phyloP scores from a whole-genome alignment of 2,888 invertebrate species.

The Dastarcus helophoroides region DNA sequence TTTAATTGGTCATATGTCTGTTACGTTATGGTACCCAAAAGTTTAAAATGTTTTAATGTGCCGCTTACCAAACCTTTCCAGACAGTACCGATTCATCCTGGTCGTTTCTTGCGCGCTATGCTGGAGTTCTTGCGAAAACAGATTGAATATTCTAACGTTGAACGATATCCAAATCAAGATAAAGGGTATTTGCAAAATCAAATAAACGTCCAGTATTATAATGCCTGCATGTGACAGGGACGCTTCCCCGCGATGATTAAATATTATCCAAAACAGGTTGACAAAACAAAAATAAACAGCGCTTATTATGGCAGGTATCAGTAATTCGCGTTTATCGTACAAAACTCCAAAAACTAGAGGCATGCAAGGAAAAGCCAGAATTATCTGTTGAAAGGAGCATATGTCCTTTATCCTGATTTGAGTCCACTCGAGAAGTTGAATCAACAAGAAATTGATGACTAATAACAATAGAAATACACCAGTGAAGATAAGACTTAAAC shows the following conservation, averaged over 20 bases:
- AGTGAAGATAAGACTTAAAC: too few relatives aligned
- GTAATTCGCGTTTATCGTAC: constrained; percentile 15
- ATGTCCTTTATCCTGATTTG: too few relatives aligned
- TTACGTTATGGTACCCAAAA: constrained; percentile 4
- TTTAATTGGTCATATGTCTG: too few relatives aligned
- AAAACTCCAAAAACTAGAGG: constrained; percentile 20
- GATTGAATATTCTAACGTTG: background rate
- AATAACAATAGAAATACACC: too few relatives aligned
- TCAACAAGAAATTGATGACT: too few relatives aligned
- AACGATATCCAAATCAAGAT: background rate
- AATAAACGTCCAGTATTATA: background rate
- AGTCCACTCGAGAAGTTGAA: too few relatives aligned
- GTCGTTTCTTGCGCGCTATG: background rate
- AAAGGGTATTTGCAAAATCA: background rate
- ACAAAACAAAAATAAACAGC: constrained; percentile 13
- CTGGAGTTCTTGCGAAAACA: background rate
- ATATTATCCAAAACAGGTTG: constrained; percentile 9
- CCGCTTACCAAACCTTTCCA: constrained; percentile 14
- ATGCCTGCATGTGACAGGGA: too few relatives aligned
- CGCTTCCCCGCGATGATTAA: too few relatives aligned
- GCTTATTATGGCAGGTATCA: constrained; percentile 18
- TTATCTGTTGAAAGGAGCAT: too few relatives aligned
- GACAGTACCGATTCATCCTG: background rate
- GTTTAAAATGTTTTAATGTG: background rate
- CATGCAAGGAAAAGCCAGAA: constrained; percentile 14